phyloP scores from a whole-genome alignment of 2,113 vertebrate genomes.

The Formicarius rufipectus region DNA sequence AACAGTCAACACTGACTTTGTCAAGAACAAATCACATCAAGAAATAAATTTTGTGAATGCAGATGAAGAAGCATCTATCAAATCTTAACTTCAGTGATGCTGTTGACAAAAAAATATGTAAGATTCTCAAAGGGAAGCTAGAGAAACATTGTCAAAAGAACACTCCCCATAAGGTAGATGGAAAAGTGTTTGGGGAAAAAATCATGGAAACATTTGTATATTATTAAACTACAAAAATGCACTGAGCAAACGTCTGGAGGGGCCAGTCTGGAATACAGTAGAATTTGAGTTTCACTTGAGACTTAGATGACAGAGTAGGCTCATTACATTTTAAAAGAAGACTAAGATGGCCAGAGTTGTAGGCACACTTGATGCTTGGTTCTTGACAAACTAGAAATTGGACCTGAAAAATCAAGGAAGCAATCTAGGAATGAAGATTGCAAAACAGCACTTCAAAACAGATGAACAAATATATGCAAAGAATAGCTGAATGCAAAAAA shows the following conservation, averaged over 20 bases:
- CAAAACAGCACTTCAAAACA: neutral
- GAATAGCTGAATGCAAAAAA: neutral
- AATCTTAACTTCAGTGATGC: neutral
- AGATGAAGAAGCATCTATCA: neutral
- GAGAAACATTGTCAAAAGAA: neutral
- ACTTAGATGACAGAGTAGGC: neutral
- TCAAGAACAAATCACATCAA: neutral
- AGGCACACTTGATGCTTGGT: neutral
- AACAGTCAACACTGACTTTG: neutral
- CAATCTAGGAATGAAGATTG: neutral
- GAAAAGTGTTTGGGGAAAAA: neutral
- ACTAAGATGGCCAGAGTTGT: neutral
- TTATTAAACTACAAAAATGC: neutral
- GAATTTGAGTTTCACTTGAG: neutral
- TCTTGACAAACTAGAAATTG: neutral
- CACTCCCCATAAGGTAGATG: neutral
- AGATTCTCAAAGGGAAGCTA: neutral
- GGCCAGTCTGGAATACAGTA: neutral
- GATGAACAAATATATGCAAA: neutral
- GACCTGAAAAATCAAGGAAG: neutral
- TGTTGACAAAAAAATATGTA: neutral
- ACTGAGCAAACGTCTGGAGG: neutral
- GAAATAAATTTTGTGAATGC: neutral
- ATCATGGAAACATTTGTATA: neutral
- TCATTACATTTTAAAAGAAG: neutral